phyloP scores from a whole-genome alignment of 2,113 vertebrate species.

The Grammomys dolichurus region DNA sequence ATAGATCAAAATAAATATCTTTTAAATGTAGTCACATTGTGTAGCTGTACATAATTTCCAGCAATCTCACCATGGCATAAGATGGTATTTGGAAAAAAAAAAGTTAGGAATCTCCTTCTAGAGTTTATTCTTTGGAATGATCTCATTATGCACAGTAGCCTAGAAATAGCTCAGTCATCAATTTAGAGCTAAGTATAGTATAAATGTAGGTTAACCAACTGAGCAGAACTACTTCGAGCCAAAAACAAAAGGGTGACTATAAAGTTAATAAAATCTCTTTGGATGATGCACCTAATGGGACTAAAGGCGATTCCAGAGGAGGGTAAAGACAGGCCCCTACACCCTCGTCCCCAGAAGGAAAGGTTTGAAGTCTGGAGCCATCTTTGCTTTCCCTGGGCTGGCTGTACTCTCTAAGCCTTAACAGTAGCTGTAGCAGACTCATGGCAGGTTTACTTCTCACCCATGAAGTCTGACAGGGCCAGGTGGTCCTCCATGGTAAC shows the following conservation, averaged over 20 bases:
- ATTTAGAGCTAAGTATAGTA: slow-evolving; percentile 29
- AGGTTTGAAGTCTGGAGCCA: background rate
- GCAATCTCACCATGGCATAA: background rate
- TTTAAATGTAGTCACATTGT: background rate
- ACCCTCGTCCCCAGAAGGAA: too few relatives aligned
- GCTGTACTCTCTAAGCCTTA: background rate
- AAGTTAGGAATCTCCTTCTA: slow-evolving; percentile 35
- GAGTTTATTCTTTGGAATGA: slow-evolving; percentile 6
- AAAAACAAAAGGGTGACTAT: slow-evolving; percentile 5
- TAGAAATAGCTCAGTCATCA: slow-evolving; percentile 32
- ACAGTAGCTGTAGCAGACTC: background rate
- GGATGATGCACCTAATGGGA: background rate
- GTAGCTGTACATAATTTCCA: background rate
- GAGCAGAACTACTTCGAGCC: background rate
- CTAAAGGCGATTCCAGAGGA: background rate
- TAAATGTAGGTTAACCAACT: slow-evolving; percentile 48
- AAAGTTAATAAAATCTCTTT: slow-evolving; percentile 21
- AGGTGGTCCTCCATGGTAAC: background rate
- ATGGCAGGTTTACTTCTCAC: background rate
- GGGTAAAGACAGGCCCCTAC: background rate
- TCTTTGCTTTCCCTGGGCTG: background rate
- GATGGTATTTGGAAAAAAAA: background rate
- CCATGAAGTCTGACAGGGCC: background rate
- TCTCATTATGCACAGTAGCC: slow-evolving; percentile 28
- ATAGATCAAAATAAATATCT: background rate